A percentile compares a stretch with the other conserved stretches of the same genome.
These are phyloP conservation scores for Riptortus pedestris DNA, from an alignment of 1,140 invertebrate genomes.

Conservation along the genomic window DNA sequence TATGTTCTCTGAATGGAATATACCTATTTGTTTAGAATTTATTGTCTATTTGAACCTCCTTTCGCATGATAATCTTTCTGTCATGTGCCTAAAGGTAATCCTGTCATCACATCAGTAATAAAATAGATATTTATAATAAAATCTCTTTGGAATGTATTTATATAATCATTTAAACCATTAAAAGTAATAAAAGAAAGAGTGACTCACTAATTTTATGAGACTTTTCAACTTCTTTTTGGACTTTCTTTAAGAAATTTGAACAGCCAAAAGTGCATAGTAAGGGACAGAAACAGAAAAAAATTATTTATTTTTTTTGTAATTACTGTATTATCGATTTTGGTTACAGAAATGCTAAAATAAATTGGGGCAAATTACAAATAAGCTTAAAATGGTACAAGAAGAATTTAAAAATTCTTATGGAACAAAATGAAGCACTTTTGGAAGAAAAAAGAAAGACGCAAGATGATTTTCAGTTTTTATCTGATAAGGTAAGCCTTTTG, in stretches of 20 bases:
- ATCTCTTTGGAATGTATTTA: no score
- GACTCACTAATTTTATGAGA: no score
- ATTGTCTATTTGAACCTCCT: no score
- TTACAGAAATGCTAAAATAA: neutral
- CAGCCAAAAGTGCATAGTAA: neutral
- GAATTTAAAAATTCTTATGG: neutral
- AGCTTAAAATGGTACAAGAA: constrained; percentile 2
- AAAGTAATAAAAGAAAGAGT: no score
- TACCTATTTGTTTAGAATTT: no score
- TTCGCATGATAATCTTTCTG: no score
- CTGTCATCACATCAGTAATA: no score
- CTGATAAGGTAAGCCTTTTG: constrained; percentile 4
- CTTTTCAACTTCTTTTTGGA: neutral
- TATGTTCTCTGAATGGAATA: no score
- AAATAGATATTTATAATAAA: no score
- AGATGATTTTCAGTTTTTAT: neutral
- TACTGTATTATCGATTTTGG: neutral
- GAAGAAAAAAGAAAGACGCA: neutral
- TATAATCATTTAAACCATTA: no score
- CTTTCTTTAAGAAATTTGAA: neutral
- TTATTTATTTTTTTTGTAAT: neutral
- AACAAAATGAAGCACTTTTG: neutral
- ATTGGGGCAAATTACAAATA: constrained; percentile 1
- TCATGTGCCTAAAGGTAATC: no score
- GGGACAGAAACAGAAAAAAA: neutral